Evolutionary conservation across 2,888 invertebrate genomes (phyloP), one percentile per base, ranked within the genome.

Genomic region (Hermaeophaga mercurialis): DNA sequence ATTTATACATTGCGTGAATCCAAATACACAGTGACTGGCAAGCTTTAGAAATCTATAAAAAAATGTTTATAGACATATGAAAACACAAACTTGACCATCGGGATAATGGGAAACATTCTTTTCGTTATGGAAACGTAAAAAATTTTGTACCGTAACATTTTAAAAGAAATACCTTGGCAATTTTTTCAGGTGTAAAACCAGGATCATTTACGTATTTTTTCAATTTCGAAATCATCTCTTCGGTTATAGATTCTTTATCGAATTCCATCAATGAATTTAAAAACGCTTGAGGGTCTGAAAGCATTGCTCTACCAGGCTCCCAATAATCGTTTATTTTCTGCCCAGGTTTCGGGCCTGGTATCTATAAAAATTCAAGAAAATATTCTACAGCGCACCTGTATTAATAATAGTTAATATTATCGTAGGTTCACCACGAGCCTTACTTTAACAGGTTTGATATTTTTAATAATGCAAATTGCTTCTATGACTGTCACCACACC

Each of bases 1-100:
- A 96, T 73, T 93, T 88, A 77, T 90, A 96, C 87, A 96, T 93
- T 0, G 96, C 96, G 67, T 91, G 89, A 22, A 94, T 87, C 94
- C 94, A 94, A 81, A 91, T 88, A 69, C 94, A 94, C 1, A 94
- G 79, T 1, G 89, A 90, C 61, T 85, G 86, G 70, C 90, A 90
- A 0, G 90, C 90, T 75, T 89, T 90, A 0, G 90, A 91, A 8
- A 88, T 87, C 85, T 86, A 70, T 68, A 66, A 48, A 11, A 8
- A 15, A 17, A 11, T 15, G n/a, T 67, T 11, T n/a, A n/a, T n/a
- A n/a, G n/a, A n/a, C n/a, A n/a, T n/a, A n/a, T n/a, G n/a, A n/a
- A n/a, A n/a, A n/a, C n/a, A n/a, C n/a, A n/a, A n/a, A n/a, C n/a
- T n/a, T n/a, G n/a, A n/a, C n/a, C n/a, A n/a, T n/a, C n/a, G n/a